These are phyloP conservation scores for Oncorhynchus nerka DNA, from an alignment of 2,113 vertebrate species.

Conservation along the genomic window DNA sequence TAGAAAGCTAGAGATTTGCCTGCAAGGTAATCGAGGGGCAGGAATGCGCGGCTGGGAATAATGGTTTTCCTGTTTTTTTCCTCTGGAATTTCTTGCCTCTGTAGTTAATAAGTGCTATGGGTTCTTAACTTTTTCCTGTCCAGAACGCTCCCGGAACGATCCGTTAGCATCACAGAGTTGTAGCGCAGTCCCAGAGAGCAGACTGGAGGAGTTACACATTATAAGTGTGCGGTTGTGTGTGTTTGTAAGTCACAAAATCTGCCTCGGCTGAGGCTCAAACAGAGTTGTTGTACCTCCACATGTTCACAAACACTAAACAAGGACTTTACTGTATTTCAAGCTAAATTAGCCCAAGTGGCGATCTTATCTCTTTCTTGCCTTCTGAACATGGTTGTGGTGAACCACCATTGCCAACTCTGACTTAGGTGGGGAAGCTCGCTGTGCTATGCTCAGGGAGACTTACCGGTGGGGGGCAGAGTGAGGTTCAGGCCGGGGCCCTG, in stretches of 20 bases:
- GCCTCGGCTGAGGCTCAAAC: neutral
- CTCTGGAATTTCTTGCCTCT: constrained; percentile 43
- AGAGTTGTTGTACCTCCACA: neutral
- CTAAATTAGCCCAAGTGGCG: neutral
- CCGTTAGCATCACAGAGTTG: too few relatives aligned
- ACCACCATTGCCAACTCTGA: neutral
- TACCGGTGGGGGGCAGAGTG: constrained; percentile 63
- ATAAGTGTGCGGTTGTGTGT: neutral
- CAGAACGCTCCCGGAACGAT: neutral
- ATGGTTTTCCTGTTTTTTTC: neutral
- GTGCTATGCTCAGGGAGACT: constrained; percentile 32
- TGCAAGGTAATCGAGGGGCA: constrained; percentile 27
- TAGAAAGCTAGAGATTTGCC: constrained; percentile 37
- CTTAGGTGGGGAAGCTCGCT: neutral
- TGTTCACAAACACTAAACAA: neutral
- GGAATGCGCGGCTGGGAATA: constrained; percentile 37
- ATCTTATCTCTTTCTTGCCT: neutral
- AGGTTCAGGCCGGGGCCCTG: constrained; percentile 70
- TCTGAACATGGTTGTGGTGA: neutral
- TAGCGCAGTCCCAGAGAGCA: neutral
- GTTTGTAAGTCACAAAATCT: neutral
- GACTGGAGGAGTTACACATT: neutral
- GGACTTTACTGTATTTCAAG: neutral
- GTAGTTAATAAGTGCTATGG: constrained; percentile 54
- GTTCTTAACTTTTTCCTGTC: constrained; percentile 47